Evolutionary conservation across 2,797 vertebrate genomes (phyloP).

Genomic region (Sebastes trivittatus): DNA sequence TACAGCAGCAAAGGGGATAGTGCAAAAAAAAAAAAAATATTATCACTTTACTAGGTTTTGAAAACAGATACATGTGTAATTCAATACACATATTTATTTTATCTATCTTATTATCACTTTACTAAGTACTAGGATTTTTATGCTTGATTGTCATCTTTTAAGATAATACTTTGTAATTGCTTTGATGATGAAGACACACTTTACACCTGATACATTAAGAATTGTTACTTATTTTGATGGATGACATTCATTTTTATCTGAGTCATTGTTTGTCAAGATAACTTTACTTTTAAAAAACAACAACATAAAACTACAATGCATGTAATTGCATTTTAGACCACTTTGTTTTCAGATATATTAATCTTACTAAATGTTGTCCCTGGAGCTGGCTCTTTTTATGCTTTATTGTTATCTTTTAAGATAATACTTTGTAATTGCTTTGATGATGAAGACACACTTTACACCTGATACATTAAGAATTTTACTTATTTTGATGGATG

Average conservation of each 20-base stretch:
- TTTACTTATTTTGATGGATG: background rate
- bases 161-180: too few species aligned
- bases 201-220: background rate
- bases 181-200: background rate
- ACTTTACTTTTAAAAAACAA: background rate
- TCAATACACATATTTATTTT: background rate
- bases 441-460: background rate
- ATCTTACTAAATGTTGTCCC: background rate
- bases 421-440: too few species aligned
- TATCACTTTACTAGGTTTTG: background rate
- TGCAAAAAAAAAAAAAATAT: too few species aligned
- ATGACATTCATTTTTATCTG: background rate
- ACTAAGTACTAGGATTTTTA: too few species aligned
- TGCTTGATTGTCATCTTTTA: too few species aligned
- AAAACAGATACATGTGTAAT: background rate
- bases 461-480: background rate
- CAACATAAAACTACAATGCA: too few species aligned
- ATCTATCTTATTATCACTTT: too few species aligned
- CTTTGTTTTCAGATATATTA: background rate
- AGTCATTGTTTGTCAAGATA: background rate
- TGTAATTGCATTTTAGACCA: background rate
- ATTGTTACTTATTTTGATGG: background rate
- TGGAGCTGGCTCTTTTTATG: background rate
- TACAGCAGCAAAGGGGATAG: too few species aligned
- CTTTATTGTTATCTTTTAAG: too few species aligned